A percentile compares a stretch with the other conserved stretches of the same genome.
phyloP scores from a whole-genome alignment of 2,113 vertebrate genomes.

The Salvelinus alpinus region DNA sequence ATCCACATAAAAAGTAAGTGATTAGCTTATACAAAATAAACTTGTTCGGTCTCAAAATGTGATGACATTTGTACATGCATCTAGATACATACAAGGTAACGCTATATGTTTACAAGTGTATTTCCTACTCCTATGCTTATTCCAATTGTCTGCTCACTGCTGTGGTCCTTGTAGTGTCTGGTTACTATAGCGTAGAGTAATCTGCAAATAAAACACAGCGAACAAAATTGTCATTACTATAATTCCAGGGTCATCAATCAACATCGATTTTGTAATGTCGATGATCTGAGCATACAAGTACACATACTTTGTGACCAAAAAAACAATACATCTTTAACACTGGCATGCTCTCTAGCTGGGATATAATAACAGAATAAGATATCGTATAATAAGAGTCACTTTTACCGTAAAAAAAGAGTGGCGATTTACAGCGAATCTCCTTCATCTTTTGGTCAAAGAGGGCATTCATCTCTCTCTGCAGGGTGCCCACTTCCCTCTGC shows the following conservation, averaged over 20 bases:
- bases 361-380: neutral
- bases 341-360: neutral
- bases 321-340: neutral
- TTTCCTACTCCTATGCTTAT: neutral
- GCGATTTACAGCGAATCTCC: constrained; percentile 90
- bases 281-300: no score
- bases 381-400: constrained; percentile 23
- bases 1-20: neutral
- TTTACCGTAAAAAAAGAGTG: constrained; percentile 87
- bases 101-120: neutral
- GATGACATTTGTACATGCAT: neutral
- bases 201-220: constrained; percentile 31
- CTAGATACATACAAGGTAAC: neutral
- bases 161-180: constrained; percentile 18
- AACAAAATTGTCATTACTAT: neutral
- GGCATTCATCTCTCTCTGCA: constrained; percentile 94
- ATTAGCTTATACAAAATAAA: neutral
- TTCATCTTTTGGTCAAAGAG: constrained; percentile 91
- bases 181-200: constrained; percentile 25
- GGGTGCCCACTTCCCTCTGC: constrained; percentile 81
- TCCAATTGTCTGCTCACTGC: neutral
- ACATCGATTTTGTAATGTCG: no score
- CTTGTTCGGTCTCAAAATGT: neutral
- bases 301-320: neutral
- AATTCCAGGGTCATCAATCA: neutral